These are phyloP conservation scores for Syngnathoides biaculeatus DNA, from an alignment of 2,113 vertebrate genomes.

Conservation along the genomic window DNA sequence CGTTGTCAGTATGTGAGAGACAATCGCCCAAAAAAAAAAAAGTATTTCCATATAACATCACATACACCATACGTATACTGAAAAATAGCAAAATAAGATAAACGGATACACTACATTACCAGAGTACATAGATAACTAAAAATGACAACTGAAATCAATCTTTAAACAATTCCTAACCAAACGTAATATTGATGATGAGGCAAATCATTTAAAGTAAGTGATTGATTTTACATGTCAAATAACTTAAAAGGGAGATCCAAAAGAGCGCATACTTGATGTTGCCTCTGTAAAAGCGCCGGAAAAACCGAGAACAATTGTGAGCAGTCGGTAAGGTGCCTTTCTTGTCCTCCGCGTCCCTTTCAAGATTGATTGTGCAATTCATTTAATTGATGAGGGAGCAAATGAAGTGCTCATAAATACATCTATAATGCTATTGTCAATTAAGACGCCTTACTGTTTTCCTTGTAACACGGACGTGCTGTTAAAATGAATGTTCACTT, in stretches of 20 bases:
- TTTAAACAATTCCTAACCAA: too few species aligned
- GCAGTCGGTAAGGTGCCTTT: slow-evolving; percentile 8
- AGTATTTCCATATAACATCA: neutral
- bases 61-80: neutral
- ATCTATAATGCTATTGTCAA: slow-evolving; percentile 2
- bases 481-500: too few species aligned
- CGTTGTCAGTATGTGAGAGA: too few species aligned
- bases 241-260: neutral
- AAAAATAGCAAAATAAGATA: neutral
- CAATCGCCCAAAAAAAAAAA: too few species aligned
- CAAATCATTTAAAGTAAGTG: neutral
- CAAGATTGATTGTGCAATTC: slow-evolving; percentile 28
- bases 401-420: slow-evolving; percentile 4
- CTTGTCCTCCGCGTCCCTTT: slow-evolving; percentile 2
- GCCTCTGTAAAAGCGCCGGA: slow-evolving; percentile 8
- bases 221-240: neutral
- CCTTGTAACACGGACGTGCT: neutral
- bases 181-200: neutral
- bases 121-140: too few species aligned
- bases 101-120: too few species aligned
- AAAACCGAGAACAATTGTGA: neutral
- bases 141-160: too few species aligned
- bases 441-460: neutral
- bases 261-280: slow-evolving; percentile 18
- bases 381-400: slow-evolving; percentile 6